phyloP scores from a whole-genome alignment of 1,140 invertebrate genomes.

The Pygmarrhopalites habei region DNA sequence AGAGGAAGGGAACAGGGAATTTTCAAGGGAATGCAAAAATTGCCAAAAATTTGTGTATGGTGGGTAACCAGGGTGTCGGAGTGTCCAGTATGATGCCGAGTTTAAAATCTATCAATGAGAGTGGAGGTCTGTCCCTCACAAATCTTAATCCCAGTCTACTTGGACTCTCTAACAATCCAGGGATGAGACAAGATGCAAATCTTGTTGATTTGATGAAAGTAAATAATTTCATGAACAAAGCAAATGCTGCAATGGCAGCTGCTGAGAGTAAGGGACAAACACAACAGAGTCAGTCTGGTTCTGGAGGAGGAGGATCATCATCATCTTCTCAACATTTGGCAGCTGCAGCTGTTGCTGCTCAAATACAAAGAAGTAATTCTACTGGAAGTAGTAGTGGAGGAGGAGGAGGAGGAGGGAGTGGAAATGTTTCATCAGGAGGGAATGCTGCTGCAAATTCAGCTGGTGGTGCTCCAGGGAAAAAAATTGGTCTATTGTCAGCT shows the following conservation, averaged over 20 bases:
- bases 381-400: background rate
- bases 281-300: background rate
- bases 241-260: background rate
- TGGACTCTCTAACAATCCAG: background rate
- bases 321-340: background rate
- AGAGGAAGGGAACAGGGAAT: background rate
- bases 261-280: background rate
- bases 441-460: background rate
- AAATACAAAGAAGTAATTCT: conserved; percentile 6
- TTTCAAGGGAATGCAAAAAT: conserved; percentile 17
- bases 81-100: background rate
- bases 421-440: background rate
- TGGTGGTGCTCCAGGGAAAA: conserved; percentile 45
- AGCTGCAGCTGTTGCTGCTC: background rate
- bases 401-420: background rate
- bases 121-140: background rate
- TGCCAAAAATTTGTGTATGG: conserved; percentile 23
- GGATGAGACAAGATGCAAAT: background rate
- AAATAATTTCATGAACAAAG: background rate
- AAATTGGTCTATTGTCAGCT: conserved; percentile 70
- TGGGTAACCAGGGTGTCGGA: no score
- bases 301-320: no score
- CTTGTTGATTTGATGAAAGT: no score
- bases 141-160: background rate
- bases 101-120: conserved; percentile 14